Conservation (phyloP, 2,797 vertebrate genomes). For the Pachyuromys duprasi region DNA sequence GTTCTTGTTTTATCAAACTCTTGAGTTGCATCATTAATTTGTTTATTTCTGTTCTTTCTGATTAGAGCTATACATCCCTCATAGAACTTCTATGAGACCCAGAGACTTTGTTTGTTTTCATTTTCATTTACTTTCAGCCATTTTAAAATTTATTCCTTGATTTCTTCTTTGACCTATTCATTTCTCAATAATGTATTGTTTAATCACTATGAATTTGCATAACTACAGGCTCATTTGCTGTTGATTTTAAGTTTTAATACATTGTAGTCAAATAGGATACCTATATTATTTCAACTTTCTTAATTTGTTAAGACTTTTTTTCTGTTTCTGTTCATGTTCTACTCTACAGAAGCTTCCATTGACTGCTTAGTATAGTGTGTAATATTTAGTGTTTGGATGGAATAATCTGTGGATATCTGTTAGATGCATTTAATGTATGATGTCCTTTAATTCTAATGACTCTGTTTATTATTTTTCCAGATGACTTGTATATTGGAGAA, state of each 20-base stretch:
- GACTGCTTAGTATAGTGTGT: background rate
- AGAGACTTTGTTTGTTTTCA: background rate
- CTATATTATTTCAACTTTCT: background rate
- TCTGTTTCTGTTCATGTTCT: background rate
- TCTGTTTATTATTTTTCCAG: background rate
- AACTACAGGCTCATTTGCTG: background rate
- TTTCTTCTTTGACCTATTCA: background rate
- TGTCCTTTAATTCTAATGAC: background rate
- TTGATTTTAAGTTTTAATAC: background rate
- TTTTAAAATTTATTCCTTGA: background rate
- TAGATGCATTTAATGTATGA: background rate
- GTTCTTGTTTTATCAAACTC: background rate
- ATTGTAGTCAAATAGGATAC: background rate
- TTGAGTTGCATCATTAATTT: background rate
- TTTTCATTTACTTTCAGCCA: background rate
- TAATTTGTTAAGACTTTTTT: background rate
- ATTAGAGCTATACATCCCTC: background rate
- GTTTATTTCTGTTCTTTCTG: background rate
- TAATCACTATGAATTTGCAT: background rate
- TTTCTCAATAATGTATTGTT: background rate
- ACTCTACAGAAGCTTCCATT: background rate
- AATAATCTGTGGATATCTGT: background rate
- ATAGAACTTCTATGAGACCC: background rate
- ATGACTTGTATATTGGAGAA: background rate
- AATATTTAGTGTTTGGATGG: background rate